Evolutionary conservation across 2,797 vertebrate genomes (phyloP), one percentile per base, ranked within the genome.

Genomic region (Chelon auratus): DNA sequence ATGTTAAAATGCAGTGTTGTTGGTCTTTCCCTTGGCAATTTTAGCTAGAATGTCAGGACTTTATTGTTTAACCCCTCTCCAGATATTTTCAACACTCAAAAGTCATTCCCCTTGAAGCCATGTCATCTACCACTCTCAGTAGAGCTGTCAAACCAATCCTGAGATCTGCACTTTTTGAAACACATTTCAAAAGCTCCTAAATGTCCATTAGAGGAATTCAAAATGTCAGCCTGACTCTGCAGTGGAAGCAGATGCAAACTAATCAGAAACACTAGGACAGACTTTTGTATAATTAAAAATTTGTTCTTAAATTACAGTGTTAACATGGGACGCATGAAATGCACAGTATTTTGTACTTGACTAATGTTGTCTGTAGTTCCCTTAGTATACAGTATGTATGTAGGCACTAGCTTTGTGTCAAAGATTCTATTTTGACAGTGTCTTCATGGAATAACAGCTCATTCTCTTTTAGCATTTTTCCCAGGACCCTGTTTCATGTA

Each of bases 91-190:
- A 65, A 85, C 65, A 51, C 20, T 77, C 20, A 63, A 43, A 48
- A 72, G 77, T 60, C 33, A 39, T 72, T 71, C 43, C 42, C 69
- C 62, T 59, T 78, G 62, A 73, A 60, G 66, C 56, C 61, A 54
- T 74, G 60, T 66, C 87, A 75, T 65, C 51, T 24, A 37, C 62
- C 61, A 20, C 48, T 68, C 54, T 65, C 12, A 37, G 62, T 61
- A 68, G 63, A 83, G 60, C 67, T 74, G 78, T 78, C 81, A 88
- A 52, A 75, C 68, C 54, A 64, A 53, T 68, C 68, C 68, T 53
- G 40, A 76, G 62, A 66, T 71, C 52, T 78, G 72, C 68, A 70
- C 83, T 68, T 78, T 74, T 45, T 24, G 12, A 80, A 63, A 65
- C 1, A 11, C 7, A 42, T 50, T 50, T 42, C 3, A 2, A n/a